Evolutionary conservation across 37 sponge, comb jelly and placozoan genomes (phyloP), one percentile per base, ranked within the genome.

Genomic region (Hexactinellida sp.): DNA sequence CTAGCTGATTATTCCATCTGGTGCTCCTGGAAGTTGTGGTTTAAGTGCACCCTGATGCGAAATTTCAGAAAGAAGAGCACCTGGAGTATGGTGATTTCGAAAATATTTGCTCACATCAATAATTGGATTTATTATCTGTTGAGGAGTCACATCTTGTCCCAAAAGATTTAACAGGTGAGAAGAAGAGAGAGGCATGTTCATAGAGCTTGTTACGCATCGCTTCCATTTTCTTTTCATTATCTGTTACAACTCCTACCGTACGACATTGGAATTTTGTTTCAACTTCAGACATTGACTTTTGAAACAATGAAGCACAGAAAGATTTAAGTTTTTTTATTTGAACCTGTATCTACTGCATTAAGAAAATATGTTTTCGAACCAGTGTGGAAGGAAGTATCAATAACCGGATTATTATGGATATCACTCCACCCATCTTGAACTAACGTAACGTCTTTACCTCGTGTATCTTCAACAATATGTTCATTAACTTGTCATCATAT

Each of bases 361-460:
- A 32, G 25, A n/a, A 63, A 28, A 63, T 63, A 63, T 25, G 10
- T 41, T 41, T 41, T 41, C 47, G 47, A 63, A 63, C 76, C 76
- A 25, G 76, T 63, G 30, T 63, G 76, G 21, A 63, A 21, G 30
- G 76, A 63, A n/a, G 32, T 63, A 63, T 7, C 76, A n/a, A 63
- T 63, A n/a, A 63, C 76, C 21, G 76, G 76, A 63, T 63, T 63
- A 63, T 63, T 63, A 3, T 32, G 76, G 52, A 10, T 41, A 5
- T 63, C 76, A 63, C 76, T 63, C 34, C 76, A 63, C 21, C 76
- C 34, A 63, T 63, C 76, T 63, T 63, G 34, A 63, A 63, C 76
- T n/a, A 63, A 63, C 30, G 76, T 63, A 32, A 32, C 76, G 30
- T 28, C 76, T 63, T 63, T 32, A 63, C 30, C 30, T 5, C 30